Conservation (phyloP, 2,797 vertebrate genomes). For the Pangasius krempfi region DNA sequence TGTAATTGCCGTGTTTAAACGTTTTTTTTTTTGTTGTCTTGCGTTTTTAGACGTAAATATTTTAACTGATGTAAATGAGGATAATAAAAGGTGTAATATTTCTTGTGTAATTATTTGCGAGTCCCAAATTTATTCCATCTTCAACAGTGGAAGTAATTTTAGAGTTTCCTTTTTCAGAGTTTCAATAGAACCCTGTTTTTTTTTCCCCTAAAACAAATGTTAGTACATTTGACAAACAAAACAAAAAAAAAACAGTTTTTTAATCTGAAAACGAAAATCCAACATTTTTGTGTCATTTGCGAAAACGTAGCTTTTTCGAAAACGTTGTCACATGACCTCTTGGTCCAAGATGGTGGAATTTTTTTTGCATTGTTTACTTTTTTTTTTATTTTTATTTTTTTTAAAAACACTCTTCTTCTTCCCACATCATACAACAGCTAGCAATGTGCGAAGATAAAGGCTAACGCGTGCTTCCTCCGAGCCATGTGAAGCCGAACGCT, state of each 20-base stretch:
- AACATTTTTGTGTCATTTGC: not conserved
- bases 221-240: not conserved
- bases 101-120: not conserved
- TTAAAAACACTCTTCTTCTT: not conserved
- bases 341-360: not conserved
- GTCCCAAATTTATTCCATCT: not conserved
- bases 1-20: not conserved
- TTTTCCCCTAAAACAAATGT: not conserved
- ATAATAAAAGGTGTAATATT: slow-evolving; percentile 5
- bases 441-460: not conserved
- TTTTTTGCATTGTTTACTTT: not conserved
- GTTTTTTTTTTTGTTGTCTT: not conserved
- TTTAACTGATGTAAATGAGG: not conserved
- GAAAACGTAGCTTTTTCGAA: not conserved
- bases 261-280: not conserved
- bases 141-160: not conserved
- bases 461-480: not conserved
- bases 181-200: not conserved
- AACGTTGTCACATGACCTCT: not conserved
- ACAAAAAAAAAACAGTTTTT: not conserved
- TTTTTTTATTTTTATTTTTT: too few relatives aligned
- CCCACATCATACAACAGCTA: not conserved
- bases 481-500: not conserved
- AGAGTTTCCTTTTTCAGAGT: not conserved
- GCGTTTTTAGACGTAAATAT: not conserved